Conservation (phyloP, 1,140 invertebrate genomes). For the Heterodera schachtii region DNA sequence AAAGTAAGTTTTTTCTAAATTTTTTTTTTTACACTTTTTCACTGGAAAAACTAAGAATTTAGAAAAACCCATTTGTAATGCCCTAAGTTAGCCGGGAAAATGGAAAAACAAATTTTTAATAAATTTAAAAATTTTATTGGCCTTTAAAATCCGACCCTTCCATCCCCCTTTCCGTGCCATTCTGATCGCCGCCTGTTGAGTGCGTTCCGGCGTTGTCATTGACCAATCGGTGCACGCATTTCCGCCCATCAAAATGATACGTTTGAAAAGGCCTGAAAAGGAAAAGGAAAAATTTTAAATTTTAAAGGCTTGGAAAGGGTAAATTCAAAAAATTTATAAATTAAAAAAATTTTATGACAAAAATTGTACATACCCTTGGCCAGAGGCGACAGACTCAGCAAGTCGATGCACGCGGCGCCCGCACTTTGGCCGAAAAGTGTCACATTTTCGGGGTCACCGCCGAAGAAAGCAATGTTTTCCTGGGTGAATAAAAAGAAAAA, state of each 20-base stretch:
- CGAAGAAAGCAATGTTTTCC: constrained; percentile 34
- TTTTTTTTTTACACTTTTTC: no score
- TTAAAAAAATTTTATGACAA: neutral
- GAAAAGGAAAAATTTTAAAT: neutral
- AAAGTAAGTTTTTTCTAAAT: no score
- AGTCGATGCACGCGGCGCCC: constrained; percentile 69
- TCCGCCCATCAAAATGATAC: constrained; percentile 52
- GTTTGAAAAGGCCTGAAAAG: constrained; percentile 36
- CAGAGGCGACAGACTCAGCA: constrained; percentile 49
- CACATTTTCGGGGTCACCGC: constrained; percentile 68
- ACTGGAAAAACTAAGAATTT: no score
- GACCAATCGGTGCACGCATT: constrained; percentile 49
- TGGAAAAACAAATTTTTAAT: no score
- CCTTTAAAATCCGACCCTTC: constrained; percentile 28
- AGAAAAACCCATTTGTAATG: no score
- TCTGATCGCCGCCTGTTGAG: constrained; percentile 37
- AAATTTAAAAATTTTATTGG: no score
- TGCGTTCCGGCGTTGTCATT: constrained; percentile 25
- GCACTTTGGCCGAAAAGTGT: constrained; percentile 75
- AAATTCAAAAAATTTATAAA: neutral
- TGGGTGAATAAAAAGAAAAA: constrained; percentile 7
- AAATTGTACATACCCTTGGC: constrained; percentile 16
- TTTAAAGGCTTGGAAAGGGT: no score
- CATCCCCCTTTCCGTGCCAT: constrained; percentile 42
- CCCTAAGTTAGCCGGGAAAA: no score